Base-by-base conservation (phyloP, 53 echinoderm and acorn worm species). In the Actinopyga echinites region DNA sequence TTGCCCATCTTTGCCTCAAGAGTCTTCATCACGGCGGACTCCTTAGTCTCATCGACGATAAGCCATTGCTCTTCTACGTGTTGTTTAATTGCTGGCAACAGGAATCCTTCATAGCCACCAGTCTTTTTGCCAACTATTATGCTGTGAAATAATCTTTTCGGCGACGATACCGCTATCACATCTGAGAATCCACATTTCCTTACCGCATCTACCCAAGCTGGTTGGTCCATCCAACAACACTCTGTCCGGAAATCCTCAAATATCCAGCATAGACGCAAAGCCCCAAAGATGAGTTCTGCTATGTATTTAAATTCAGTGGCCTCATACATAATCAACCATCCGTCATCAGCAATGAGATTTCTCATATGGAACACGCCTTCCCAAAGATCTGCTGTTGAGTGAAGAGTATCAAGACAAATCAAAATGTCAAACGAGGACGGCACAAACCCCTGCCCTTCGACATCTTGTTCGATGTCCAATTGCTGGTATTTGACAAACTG, bases 401-500 rank as follows among this genome's bases (percentile, higher is more conserved):
- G 96, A 45, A 96, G 86, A 6, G 96, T 91, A 63, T 96, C 96
- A 6, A 96, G 52, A 54, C 87, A 93, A 74, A 95, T 85, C 1
- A 95, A 32, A 54, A 95, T 83, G 55, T 95, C 95, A 12, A 96
- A 86, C 13, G 92, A 90, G 5, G 90, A 89, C 9, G 93, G 93
- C 19, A 90, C 92, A 45, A 96, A 93, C 9, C 93, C 96, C 64
- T 96, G 96, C 11, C 56, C 49, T 57, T 85, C 92, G 12, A 93
- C 71, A 45, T 92, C 93, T 34, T 87, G 83, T 75, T 96, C 93
- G 62, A 96, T 87, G 88, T 92, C 94, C 19, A 96, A 83, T 65
- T 89, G 82, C 64, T 93, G 85, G 54, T 96, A 96, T 75, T 91
- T 91, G 45, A 96, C 90, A 64, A 89, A 91, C 17, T 90, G 93